These are phyloP conservation scores for Seira musarum DNA, from an alignment of 2,888 invertebrate genomes.

Conservation along the genomic window DNA sequence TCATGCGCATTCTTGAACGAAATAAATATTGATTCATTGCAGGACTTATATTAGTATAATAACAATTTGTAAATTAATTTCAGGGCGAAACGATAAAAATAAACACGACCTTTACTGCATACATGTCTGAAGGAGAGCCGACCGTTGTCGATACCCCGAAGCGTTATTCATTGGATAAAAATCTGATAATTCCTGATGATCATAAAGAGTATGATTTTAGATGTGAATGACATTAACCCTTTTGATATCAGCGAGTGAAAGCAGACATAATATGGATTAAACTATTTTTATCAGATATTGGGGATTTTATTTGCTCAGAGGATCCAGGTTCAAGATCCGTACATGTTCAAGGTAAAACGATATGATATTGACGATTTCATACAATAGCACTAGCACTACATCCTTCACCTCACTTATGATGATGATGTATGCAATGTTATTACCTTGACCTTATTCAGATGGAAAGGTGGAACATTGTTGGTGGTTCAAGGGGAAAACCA, in stretches of 20 bases:
- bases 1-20: too few relatives aligned
- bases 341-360: constrained; percentile 81
- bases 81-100: constrained; percentile 81
- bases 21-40: too few relatives aligned
- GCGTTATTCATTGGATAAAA: constrained; percentile 80
- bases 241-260: neutral
- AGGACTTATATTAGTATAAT: too few relatives aligned
- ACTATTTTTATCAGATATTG: constrained; percentile 75
- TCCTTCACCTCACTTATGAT: too few relatives aligned
- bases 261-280: neutral
- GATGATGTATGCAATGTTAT: neutral
- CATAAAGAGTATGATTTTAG: constrained; percentile 77
- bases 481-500: constrained; percentile 85
- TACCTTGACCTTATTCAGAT: constrained; percentile 73
- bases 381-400: neutral
- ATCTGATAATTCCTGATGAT: constrained; percentile 82
- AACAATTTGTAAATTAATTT: constrained; percentile 37
- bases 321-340: constrained; percentile 82
- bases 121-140: constrained; percentile 79
- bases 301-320: constrained; percentile 85
- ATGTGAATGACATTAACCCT: neutral
- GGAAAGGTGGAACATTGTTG: constrained; percentile 84
- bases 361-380: neutral
- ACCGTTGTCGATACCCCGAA: constrained; percentile 76
- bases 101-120: constrained; percentile 84